Percentiles rank a stretch among this genome's conserved stretches.
Evolutionary conservation across 2,888 invertebrate genomes (phyloP).

Genomic region (Notodonta ziczac): DNA sequence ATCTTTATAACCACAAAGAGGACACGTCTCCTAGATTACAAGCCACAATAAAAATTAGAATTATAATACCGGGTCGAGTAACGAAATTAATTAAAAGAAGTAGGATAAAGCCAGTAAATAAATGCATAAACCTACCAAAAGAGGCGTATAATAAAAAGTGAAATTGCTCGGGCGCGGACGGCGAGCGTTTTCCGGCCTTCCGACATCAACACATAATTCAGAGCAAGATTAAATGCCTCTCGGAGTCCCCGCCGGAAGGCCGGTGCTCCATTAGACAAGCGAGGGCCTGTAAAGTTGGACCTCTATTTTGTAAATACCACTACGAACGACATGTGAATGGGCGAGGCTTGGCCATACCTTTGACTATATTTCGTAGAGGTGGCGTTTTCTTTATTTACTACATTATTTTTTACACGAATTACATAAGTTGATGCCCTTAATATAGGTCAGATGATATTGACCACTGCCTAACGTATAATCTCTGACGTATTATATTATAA

Average conservation of each 20-base stretch:
- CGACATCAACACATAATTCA: conserved; percentile 81
- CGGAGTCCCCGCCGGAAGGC: conserved; percentile 73
- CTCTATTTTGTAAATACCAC: conserved; percentile 54
- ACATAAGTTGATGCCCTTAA: no score
- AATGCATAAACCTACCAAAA: conserved; percentile 49
- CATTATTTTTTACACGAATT: no score
- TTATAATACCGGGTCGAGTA: conserved; percentile 15
- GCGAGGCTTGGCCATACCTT: conserved; percentile 33
- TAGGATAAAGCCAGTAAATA: conserved; percentile 40
- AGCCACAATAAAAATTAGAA: conserved; percentile 24
- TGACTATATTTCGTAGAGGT: conserved; percentile 7
- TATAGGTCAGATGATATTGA: no score
- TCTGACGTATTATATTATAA: no score
- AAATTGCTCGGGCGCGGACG: conserved; percentile 70
- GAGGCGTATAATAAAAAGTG: conserved; percentile 66
- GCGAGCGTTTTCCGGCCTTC: conserved; percentile 72
- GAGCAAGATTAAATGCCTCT: conserved; percentile 79
- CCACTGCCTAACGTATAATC: no score
- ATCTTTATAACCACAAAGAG: conserved; percentile 1
- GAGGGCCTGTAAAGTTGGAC: conserved; percentile 55
- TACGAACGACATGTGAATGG: conserved; percentile 39
- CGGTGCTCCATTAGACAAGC: conserved; percentile 71
- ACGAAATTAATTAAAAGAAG: conserved; percentile 36
- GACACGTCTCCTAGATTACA: conserved; percentile 6
- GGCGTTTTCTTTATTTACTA: no score